Evolutionary conservation across 1,140 invertebrate genomes (phyloP).

Genomic region (Pseudomyrmex dendroicus): DNA sequence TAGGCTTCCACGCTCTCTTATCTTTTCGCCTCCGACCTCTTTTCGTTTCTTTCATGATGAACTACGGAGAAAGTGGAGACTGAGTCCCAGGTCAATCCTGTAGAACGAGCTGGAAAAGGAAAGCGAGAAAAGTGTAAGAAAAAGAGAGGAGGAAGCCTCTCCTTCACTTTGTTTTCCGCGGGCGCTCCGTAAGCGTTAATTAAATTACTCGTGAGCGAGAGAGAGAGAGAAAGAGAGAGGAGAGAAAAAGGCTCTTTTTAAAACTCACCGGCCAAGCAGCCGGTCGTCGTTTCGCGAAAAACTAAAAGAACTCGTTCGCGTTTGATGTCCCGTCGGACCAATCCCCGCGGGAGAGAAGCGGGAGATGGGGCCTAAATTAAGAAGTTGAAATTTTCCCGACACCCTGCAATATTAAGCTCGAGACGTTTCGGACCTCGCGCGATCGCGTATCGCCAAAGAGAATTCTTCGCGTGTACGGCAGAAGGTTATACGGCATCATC

Average conservation of each 20-base stretch:
- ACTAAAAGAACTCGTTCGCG: constrained; percentile 21
- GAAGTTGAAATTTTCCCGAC: constrained; percentile 52
- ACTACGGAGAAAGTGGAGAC: constrained; percentile 17
- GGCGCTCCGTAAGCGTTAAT: constrained; percentile 63
- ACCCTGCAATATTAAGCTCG: constrained; percentile 41
- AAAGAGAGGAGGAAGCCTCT: background rate
- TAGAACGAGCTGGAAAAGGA: background rate
- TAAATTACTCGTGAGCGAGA: constrained; percentile 53
- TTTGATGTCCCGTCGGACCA: constrained; percentile 43
- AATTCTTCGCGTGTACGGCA: constrained; percentile 25
- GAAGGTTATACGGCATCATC: constrained; percentile 46
- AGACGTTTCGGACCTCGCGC: constrained; percentile 5
- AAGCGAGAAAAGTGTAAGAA: constrained; percentile 17
- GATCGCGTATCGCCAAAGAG: constrained; percentile 37
- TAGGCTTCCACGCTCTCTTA: constrained; percentile 52
- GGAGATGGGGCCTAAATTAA: constrained; percentile 35
- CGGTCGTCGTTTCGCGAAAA: constrained; percentile 41
- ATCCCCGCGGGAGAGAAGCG: constrained; percentile 5
- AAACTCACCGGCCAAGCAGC: constrained; percentile 13
- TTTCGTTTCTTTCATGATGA: constrained; percentile 42
- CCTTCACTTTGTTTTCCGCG: constrained; percentile 47
- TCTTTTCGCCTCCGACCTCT: constrained; percentile 23
- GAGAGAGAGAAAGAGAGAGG: background rate
- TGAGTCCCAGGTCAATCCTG: constrained; percentile 25
- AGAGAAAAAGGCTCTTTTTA: constrained; percentile 22